Percentiles rank a stretch among this genome's conserved stretches.
These are phyloP conservation scores for Hyposmocoma kahamanoa DNA, from an alignment of 1,140 invertebrate species.

Conservation along the genomic window DNA sequence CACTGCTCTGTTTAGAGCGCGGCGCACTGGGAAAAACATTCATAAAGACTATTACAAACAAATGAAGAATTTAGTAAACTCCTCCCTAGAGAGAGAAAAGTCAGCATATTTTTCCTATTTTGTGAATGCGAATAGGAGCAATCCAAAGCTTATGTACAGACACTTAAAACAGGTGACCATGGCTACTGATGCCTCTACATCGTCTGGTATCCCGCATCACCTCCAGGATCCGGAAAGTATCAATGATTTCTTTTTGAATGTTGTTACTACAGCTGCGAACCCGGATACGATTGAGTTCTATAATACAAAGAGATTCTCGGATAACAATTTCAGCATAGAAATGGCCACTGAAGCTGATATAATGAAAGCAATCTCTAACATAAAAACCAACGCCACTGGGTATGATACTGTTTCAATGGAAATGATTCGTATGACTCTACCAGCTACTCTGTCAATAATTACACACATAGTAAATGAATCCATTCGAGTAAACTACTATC, in stretches of 20 bases:
- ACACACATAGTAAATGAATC: slow-evolving; percentile 5
- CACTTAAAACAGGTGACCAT: too few species aligned
- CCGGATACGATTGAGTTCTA: neutral
- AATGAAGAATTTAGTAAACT: too few species aligned
- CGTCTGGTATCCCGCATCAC: neutral
- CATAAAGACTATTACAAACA: too few species aligned
- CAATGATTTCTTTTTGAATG: slow-evolving; percentile 2
- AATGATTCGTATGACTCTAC: slow-evolving; percentile 4
- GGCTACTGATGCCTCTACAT: too few species aligned
- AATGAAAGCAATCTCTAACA: neutral
- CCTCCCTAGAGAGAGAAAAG: too few species aligned
- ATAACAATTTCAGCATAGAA: neutral
- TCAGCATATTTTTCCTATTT: too few species aligned
- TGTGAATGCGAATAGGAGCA: too few species aligned
- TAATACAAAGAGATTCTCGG: neutral
- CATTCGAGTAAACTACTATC: neutral
- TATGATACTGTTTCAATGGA: neutral
- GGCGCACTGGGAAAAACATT: too few species aligned
- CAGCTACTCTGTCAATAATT: neutral
- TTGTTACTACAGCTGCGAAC: neutral
- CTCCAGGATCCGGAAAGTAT: neutral
- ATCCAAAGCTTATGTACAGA: too few species aligned
- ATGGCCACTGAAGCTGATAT: neutral
- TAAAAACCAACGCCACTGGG: slow-evolving; percentile 2
- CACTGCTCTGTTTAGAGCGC: too few species aligned